phyloP scores from a whole-genome alignment of 2,888 invertebrate species.

The Sminthurinus aureus region DNA sequence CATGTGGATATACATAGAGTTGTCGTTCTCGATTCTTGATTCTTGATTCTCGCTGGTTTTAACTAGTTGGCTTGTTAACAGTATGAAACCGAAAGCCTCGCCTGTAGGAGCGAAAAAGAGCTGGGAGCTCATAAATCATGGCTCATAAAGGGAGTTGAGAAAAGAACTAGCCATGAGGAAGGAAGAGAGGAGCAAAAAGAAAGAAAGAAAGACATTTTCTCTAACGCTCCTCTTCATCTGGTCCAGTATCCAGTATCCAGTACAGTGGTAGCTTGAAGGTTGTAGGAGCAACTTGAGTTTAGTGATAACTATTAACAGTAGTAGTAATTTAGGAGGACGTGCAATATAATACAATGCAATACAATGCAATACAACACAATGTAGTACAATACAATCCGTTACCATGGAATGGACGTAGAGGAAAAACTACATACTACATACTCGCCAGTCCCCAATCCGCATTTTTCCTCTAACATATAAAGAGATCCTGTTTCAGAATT shows the following conservation, averaged over 20 bases:
- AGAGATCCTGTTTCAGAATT: no score
- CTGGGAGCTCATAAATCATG: constrained; percentile 58
- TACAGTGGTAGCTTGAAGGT: neutral
- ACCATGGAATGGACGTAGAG: no score
- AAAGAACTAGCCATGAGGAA: constrained; percentile 55
- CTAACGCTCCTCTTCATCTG: constrained; percentile 7
- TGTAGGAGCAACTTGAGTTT: no score
- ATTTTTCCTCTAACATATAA: no score
- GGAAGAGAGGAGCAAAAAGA: constrained; percentile 32
- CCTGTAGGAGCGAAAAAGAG: constrained; percentile 18
- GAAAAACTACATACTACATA: no score
- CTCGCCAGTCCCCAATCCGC: no score
- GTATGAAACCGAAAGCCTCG: constrained; percentile 2
- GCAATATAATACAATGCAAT: constrained; percentile 8
- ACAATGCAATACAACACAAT: no score
- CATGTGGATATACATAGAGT: neutral
- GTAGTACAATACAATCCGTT: no score
- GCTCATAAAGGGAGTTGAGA: constrained; percentile 42
- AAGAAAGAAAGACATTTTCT: constrained; percentile 14
- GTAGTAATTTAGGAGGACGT: constrained; percentile 27
- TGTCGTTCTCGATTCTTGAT: no score
- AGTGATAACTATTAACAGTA: constrained; percentile 29
- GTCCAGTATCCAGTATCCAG: neutral
- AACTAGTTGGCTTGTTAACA: constrained; percentile 15
- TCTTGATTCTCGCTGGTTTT: no score